Conservation (phyloP, 1,140 invertebrate species). For the Conus betulinus region DNA sequence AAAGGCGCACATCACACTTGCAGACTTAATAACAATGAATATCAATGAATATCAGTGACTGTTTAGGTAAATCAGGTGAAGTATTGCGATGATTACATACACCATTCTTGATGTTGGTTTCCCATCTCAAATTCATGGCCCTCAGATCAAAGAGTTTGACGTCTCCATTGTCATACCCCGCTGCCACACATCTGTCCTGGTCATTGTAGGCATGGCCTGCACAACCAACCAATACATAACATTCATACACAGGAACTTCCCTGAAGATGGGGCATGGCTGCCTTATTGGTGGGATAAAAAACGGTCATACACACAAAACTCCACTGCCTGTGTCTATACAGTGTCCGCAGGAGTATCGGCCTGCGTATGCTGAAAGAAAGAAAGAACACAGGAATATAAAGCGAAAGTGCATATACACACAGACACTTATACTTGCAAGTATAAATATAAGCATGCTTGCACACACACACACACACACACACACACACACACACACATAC, state of each 20-base stretch:
- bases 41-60: too few species aligned
- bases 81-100: conserved; percentile 75
- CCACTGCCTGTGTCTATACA: too few species aligned
- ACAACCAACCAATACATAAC: conserved; percentile 30
- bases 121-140: conserved; percentile 90
- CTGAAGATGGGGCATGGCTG: too few species aligned
- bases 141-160: conserved; percentile 96
- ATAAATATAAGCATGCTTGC: too few species aligned
- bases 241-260: neutral
- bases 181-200: conserved; percentile 88
- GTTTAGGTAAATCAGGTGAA: too few species aligned
- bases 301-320: too few species aligned
- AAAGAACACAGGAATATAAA: too few species aligned
- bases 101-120: conserved; percentile 95
- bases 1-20: too few species aligned
- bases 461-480: neutral
- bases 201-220: conserved; percentile 88
- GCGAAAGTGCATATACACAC: neutral
- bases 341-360: too few species aligned
- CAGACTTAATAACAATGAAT: too few species aligned
- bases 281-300: too few species aligned
- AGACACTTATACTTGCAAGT: neutral
- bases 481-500: neutral
- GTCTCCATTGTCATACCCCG: conserved; percentile 98
- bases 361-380: too few species aligned